These are phyloP conservation scores for Siphamia tubifer DNA, from an alignment of 2,113 vertebrate species.

Conservation along the genomic window DNA sequence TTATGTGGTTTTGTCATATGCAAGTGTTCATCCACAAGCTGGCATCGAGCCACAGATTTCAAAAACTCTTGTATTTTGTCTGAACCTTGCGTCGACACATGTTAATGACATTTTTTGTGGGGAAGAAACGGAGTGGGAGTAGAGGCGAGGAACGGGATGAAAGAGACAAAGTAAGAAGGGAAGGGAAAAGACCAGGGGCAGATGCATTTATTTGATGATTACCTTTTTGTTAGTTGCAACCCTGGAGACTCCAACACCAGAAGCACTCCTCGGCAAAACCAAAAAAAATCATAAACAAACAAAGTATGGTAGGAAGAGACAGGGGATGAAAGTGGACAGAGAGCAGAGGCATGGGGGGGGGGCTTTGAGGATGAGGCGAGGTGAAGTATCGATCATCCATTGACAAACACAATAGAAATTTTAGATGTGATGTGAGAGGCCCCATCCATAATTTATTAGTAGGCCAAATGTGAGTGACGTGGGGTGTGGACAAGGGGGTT, in stretches of 20 bases:
- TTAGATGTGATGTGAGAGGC: conserved; percentile 89
- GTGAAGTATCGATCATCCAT: conserved; percentile 90
- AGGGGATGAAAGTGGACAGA: conserved; percentile 66
- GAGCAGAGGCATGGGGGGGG: conserved; percentile 34
- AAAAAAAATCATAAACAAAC: conserved; percentile 72
- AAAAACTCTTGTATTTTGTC: conserved; percentile 59
- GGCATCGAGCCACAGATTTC: conserved; percentile 41
- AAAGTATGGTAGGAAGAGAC: conserved; percentile 43
- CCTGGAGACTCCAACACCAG: conserved; percentile 48
- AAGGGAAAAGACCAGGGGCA: conserved; percentile 24
- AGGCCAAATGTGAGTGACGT: conserved; percentile 90
- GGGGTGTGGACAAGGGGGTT: conserved; percentile 80
- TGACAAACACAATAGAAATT: conserved; percentile 94
- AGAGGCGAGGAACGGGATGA: conserved; percentile 27
- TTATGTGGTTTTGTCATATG: conserved; percentile 53
- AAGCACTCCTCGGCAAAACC: conserved; percentile 57
- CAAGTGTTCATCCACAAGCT: conserved; percentile 34
- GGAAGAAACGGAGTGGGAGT: conserved; percentile 21
- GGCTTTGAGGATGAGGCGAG: conserved; percentile 85
- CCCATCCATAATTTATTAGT: conserved; percentile 94
- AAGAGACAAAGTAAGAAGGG: conserved; percentile 28
- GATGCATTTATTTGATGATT: conserved; percentile 69
- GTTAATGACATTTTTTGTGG: conserved; percentile 62
- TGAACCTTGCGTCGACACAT: conserved; percentile 56
- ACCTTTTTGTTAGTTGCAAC: conserved; percentile 59